Base-by-base conservation (phyloP, 1,140 invertebrate species). In the Archivesica marissinica region DNA sequence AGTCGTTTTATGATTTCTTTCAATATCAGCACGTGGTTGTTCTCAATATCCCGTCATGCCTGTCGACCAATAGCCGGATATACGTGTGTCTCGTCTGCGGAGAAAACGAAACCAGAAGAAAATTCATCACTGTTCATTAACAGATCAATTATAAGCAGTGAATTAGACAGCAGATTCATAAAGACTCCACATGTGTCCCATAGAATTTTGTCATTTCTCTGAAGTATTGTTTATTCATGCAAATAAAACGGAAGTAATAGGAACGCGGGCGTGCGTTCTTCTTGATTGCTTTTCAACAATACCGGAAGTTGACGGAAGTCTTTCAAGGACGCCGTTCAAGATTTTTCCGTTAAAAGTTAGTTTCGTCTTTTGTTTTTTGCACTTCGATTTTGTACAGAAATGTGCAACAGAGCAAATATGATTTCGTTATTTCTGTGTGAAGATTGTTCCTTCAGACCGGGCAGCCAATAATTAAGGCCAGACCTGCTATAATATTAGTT, bases 91-190 rank as follows among this genome's bases (percentile, higher is more conserved):
- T 70, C 66, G 66, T 44, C 66, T 44, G 66, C 66, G 66, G 66
- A 70, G 66, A 38, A 70, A 70, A 70, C 47, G 39, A 70, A 70
- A 70, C 66, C 66, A 70, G 66, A 70, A 70, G 39, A 70, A 70
- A 70, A 59, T 28, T 70, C 66, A 70, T 70, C 66, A 70, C 35
- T 70, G 66, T 70, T 70, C 66, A 70, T 70, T 70, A 70, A 70
- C 66, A 25, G 39, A 70, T 38, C 66, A 70, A 70, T 70, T 70
- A 70, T 70, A 70, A 44, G 66, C 66, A 41, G 39, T 70, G 66
- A 28, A 70, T 70, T 39, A 44, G 66, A 70, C 66, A 70, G 66
- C 35, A 70, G 11, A 44, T 70, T 70, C 66, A 70, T 70, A 70
- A 70, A 44, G 38, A 39, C 66, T 38, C 66, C 23, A 38, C 39